Evolutionary conservation across 2,113 vertebrate species (phyloP).

Genomic region (Myotis brandtii): DNA sequence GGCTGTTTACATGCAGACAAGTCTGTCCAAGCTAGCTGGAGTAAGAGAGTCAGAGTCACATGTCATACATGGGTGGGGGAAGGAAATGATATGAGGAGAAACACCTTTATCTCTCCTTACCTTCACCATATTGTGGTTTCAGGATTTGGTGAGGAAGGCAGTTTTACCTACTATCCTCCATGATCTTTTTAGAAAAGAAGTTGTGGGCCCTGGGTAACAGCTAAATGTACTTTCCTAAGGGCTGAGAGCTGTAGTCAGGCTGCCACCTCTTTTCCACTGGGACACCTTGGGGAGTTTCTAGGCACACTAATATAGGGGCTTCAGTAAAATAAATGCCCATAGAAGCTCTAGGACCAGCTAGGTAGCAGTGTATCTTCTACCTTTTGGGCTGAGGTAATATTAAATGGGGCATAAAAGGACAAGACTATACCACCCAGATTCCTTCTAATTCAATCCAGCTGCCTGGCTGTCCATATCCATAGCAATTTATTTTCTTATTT

Average conservation of each 20-base stretch:
- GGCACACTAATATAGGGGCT: neutral
- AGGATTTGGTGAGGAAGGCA: neutral
- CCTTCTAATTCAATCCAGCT: neutral
- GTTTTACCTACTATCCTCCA: neutral
- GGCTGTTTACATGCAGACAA: constrained; percentile 81
- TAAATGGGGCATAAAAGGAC: neutral
- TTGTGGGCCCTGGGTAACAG: neutral
- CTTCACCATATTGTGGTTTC: constrained; percentile 14
- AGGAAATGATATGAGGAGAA: constrained; percentile 45
- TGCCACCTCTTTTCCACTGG: constrained; percentile 22
- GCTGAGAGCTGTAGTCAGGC: constrained; percentile 19
- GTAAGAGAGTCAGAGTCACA: constrained; percentile 43
- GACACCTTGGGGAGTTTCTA: neutral
- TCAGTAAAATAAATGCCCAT: constrained; percentile 32
- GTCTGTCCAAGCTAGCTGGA: constrained; percentile 68
- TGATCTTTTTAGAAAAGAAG: constrained; percentile 41
- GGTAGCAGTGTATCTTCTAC: neutral
- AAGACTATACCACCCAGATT: constrained; percentile 11
- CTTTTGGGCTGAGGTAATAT: neutral
- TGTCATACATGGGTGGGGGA: neutral
- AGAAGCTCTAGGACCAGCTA: neutral
- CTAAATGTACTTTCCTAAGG: constrained; percentile 14
- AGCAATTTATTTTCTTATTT: constrained; percentile 56
- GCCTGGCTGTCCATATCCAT: neutral
- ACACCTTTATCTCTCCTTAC: neutral